Evolutionary conservation across 1,140 invertebrate genomes (phyloP), one percentile per base, ranked within the genome.

Genomic region (Drosophila rhopaloa): DNA sequence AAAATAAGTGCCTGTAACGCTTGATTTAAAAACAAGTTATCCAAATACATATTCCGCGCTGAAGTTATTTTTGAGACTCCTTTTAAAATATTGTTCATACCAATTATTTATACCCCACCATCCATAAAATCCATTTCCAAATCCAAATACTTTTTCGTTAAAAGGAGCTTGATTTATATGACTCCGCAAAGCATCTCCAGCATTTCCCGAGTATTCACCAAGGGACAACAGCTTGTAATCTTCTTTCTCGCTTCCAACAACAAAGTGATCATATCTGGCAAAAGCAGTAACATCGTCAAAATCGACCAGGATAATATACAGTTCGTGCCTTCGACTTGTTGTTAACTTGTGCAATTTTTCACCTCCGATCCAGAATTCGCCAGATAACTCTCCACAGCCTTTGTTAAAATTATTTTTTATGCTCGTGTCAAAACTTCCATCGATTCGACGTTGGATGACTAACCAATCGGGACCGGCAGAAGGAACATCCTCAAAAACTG

Each of bases 261-360:
- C 7, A 55, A 60, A 60, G 50, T 60, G 4, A 29, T 60, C 58
- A 9, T 60, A 60, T 38, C 32, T 38, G 8, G 58, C 58, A 27
- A 27, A 60, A 4, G 48, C 10, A 27, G 10, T 60, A 5, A 7
- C 32, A 27, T 38, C 5, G 24, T 60, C 46, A 11, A 60, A 60
- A 27, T 55, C 58, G 10, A 55, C 32, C 5, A 60, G 47, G 7
- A 16, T 11, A 8, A 60, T 27, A 16, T 60, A 60, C 11, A 60
- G 24, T 38, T 60, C 58, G 1, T 38, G n/a, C 13, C 47, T 27
- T 10, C 19, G 35, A 13, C 7, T 27, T 14, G 7, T 4, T 3
- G 58, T 60, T 10, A 60, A 13, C 32, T 8, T 14, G 5, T 54
- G 19, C n/a, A 60, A 13, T 38, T 60, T 60, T 2, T 27, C 7